Base-by-base conservation (phyloP, 2,888 invertebrate species). In the Andrena camellia region DNA sequence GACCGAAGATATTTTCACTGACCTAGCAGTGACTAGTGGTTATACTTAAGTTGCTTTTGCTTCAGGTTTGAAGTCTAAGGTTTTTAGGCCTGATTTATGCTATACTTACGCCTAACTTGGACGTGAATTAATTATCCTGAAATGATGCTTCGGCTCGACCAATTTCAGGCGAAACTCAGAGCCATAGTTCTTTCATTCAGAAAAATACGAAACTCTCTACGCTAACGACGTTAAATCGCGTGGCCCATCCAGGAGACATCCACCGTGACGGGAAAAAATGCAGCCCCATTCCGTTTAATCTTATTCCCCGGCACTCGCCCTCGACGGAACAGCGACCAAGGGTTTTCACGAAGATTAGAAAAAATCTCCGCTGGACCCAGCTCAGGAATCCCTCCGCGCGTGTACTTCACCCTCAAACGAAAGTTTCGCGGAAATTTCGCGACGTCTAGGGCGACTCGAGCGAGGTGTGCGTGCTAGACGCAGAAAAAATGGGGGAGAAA, bases 401-500 rank as follows among this genome's bases (percentile, higher is more conserved):
- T 63, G 64, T 57, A 63, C 54, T n/a, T 23, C 6, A 1, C n/a
- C 54, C 10, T 23, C 13, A 23, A 52, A 23, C 52, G 6, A 8
- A 6, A 54, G 54, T 59, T 68, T 62, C 50, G 33, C 3, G 48
- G 64, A 31, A 26, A 68, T 23, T 20, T 68, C 42, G 10, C 52
- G 8, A 4, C 52, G 10, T 17, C 42, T 33, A 57, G 48, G 35
- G 20, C 29, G 68, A 29, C 26, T n/a, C 4, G n/a, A 17, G 29
- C 29, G 57, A 72, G 68, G 78, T 48, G 69, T 83, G 81, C 85
- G 78, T 75, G 86, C 81, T 74, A 74, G 70, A 84, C 84, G 81
- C 67, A 63, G 68, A 63, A 81, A 80, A 42, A 68, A 59, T 70
- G 73, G 50, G 33, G 67, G 62, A 33, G 78, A 69, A 57, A 74